Conservation (phyloP, 2,888 invertebrate species). For the Eupithecia subumbrata region DNA sequence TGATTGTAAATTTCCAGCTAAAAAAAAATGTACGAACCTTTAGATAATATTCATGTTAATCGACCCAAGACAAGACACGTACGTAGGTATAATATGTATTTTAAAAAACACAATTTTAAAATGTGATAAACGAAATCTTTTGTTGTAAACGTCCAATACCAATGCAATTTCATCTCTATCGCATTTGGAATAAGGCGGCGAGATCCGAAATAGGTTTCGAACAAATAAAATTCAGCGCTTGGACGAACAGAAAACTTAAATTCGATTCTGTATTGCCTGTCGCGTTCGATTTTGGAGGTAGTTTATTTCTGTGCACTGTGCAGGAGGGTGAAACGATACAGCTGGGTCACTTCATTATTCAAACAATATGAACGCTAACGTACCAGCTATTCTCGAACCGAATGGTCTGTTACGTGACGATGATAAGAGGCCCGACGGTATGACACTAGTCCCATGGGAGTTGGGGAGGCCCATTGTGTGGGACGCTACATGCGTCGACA, state of each 20-base stretch:
- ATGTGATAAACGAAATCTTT: conserved; percentile 15
- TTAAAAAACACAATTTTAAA: not conserved
- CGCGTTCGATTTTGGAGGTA: conserved; percentile 34
- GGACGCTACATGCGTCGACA: no score
- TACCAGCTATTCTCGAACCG: no score
- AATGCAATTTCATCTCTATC: conserved; percentile 24
- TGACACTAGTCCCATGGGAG: no score
- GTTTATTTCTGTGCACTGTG: conserved; percentile 32
- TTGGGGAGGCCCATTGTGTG: no score
- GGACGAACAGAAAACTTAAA: conserved; percentile 40
- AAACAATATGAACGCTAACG: not conserved
- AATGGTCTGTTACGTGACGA: no score
- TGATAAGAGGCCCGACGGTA: no score
- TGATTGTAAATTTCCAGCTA: no score
- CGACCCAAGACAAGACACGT: not conserved
- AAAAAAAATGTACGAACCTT: not conserved
- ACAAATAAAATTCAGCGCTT: conserved; percentile 34
- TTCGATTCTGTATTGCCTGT: conserved; percentile 39
- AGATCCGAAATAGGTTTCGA: conserved; percentile 29
- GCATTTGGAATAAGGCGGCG: conserved; percentile 24
- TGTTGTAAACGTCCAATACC: conserved; percentile 6
- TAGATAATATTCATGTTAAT: not conserved
- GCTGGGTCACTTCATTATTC: conserved; percentile 2
- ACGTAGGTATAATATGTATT: not conserved
- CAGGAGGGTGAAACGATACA: not conserved